These are phyloP conservation scores for Thymelicus sylvestris DNA, from an alignment of 2,888 invertebrate genomes.

Conservation along the genomic window DNA sequence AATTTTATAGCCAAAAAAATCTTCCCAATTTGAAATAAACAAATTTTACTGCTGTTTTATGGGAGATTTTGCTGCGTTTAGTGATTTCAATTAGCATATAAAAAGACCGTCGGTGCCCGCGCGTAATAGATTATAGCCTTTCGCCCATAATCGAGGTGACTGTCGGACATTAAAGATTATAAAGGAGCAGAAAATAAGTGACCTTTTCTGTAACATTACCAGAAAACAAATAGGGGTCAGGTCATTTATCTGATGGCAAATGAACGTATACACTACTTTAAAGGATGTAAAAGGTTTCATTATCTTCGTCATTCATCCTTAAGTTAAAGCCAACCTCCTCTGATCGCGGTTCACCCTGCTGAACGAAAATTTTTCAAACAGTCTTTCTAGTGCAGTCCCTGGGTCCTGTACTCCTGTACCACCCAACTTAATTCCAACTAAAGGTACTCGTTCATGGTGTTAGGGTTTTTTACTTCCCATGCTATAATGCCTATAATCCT, in stretches of 20 bases:
- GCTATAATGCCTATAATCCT: too few relatives aligned
- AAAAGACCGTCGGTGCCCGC: slow-evolving; percentile 52
- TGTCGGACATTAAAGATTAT: slow-evolving; percentile 18
- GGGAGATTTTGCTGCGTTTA: slow-evolving; percentile 28
- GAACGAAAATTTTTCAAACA: too few relatives aligned
- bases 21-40: slow-evolving; percentile 35
- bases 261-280: too few relatives aligned
- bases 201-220: not conserved
- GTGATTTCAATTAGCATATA: slow-evolving; percentile 57
- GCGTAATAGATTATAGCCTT: slow-evolving; percentile 49
- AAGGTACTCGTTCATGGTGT: too few relatives aligned
- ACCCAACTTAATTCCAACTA: too few relatives aligned
- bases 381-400: too few relatives aligned
- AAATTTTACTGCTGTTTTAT: slow-evolving; percentile 34
- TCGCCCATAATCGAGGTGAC: slow-evolving; percentile 42
- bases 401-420: too few relatives aligned
- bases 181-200: not conserved
- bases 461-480: too few relatives aligned
- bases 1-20: slow-evolving; percentile 28
- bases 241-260: not conserved
- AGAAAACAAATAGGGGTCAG: not conserved
- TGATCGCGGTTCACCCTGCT: too few relatives aligned
- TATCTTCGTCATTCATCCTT: too few relatives aligned
- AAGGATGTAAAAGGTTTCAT: too few relatives aligned
- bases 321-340: too few relatives aligned